Conservation (phyloP, 1,140 invertebrate species). For the Nasonia vitripennis region DNA sequence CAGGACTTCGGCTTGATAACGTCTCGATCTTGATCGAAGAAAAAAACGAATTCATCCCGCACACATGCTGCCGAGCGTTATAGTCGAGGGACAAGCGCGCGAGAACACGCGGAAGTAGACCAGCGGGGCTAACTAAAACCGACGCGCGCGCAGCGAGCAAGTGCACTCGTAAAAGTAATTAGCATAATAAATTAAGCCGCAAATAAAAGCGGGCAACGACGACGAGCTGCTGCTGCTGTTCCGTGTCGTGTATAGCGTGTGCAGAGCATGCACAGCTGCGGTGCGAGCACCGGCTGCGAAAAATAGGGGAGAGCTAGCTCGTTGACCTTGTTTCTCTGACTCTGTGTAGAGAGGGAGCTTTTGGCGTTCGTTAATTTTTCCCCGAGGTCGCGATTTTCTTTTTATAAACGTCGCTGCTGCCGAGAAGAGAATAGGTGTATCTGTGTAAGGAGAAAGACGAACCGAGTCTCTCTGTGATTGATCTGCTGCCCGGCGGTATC, state of each 20-base stretch:
- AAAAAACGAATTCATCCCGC: too few species aligned
- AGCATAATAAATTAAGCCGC: conserved; percentile 65
- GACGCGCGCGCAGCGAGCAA: neutral
- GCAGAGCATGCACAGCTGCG: neutral
- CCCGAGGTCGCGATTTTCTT: neutral
- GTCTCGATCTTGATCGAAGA: neutral
- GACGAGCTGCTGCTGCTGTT: conserved; percentile 28
- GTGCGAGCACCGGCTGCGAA: neutral
- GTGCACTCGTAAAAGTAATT: conserved; percentile 60
- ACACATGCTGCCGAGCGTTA: too few species aligned
- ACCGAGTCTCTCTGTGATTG: neutral
- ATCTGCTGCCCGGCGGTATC: neutral
- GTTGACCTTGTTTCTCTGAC: conserved; percentile 34
- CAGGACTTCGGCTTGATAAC: conserved; percentile 10
- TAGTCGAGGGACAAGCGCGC: too few species aligned
- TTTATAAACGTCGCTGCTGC: neutral
- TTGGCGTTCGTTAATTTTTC: neutral
- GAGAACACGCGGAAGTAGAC: too few species aligned
- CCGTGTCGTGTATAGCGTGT: neutral
- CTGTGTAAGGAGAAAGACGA: neutral
- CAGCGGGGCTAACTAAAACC: too few species aligned
- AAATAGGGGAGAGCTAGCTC: neutral
- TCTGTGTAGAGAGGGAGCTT: neutral
- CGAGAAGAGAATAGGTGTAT: too few species aligned
- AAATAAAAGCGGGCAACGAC: conserved; percentile 57